Conservation (phyloP, 1,140 invertebrate genomes). For the Aphidius ervi region DNA sequence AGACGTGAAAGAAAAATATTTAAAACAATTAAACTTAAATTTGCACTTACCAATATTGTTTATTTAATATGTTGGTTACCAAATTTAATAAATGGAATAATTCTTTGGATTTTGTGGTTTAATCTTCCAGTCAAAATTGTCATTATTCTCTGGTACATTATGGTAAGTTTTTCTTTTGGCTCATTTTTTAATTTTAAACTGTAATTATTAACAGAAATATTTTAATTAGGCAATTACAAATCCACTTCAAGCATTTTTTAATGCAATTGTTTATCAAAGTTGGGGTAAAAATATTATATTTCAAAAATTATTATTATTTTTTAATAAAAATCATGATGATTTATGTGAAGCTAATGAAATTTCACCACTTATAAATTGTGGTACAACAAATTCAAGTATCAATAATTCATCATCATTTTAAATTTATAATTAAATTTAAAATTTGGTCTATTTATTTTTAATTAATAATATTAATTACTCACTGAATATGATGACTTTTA, state of each 20-base stretch:
- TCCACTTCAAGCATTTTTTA: conserved; percentile 77
- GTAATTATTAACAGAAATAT: conserved; percentile 5
- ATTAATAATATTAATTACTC: conserved; percentile 6
- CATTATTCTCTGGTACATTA: conserved; percentile 73
- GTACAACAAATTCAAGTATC: conserved; percentile 44
- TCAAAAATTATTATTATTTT: conserved; percentile 30
- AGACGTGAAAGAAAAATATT: conserved; percentile 68
- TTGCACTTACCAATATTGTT: conserved; percentile 69
- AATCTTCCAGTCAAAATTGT: conserved; percentile 64
- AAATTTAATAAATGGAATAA: conserved; percentile 71
- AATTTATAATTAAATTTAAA: conserved; percentile 5
- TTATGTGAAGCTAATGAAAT: conserved; percentile 36
- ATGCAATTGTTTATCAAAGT: conserved; percentile 71
- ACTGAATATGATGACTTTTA: background rate
- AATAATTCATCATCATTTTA: conserved; percentile 47
- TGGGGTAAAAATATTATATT: conserved; percentile 56
- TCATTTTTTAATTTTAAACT: background rate
- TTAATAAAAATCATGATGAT: conserved; percentile 12
- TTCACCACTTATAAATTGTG: conserved; percentile 37
- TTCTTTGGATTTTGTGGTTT: conserved; percentile 74
- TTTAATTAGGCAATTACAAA: conserved; percentile 67
- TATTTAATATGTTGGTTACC: conserved; percentile 81
- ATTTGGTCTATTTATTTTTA: background rate
- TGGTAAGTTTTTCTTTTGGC: conserved; percentile 57
- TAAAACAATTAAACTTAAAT: conserved; percentile 67